Evolutionary conservation across 2,113 vertebrate species (phyloP).

Genomic region (Ramphastos sulfuratus): DNA sequence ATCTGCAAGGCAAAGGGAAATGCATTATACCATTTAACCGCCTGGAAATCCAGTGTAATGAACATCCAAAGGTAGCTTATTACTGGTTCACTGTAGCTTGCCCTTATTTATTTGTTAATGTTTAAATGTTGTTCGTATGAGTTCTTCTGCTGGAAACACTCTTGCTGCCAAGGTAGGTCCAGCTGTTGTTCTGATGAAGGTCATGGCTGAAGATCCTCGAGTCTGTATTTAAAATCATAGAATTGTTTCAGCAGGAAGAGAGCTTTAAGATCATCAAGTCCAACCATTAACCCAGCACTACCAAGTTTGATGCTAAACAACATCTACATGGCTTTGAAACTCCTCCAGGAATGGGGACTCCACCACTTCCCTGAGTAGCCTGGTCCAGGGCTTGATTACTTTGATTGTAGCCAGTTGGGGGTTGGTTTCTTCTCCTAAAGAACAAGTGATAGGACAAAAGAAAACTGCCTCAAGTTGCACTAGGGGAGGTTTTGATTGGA

Average conservation of each 20-base stretch:
- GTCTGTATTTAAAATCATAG: not conserved
- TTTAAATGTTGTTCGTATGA: constrained; percentile 45
- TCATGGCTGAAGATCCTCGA: not conserved
- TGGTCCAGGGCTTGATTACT: not conserved
- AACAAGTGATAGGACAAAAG: no score
- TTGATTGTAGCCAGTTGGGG: no score
- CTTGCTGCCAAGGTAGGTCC: not conserved
- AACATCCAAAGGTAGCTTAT: constrained; percentile 65
- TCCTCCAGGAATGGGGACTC: no score
- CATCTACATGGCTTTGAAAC: no score
- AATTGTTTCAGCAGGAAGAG: no score
- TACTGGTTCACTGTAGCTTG: constrained; percentile 61
- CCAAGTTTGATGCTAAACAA: no score
- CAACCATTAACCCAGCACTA: no score
- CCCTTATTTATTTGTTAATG: constrained; percentile 64
- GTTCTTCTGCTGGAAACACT: not conserved
- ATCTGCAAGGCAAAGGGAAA: constrained; percentile 55
- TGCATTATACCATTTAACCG: constrained; percentile 65
- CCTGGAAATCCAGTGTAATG: constrained; percentile 57
- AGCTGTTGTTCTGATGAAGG: not conserved
- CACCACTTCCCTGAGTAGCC: not conserved
- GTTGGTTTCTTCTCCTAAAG: no score
- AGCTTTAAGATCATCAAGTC: no score
- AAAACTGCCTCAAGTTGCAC: no score
- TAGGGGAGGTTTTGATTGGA: no score